Evolutionary conservation across 37 sponge, comb jelly and placozoan genomes (phyloP), one percentile per base, ranked within the genome.

Genomic region (Aphrocallistes beatrix): DNA sequence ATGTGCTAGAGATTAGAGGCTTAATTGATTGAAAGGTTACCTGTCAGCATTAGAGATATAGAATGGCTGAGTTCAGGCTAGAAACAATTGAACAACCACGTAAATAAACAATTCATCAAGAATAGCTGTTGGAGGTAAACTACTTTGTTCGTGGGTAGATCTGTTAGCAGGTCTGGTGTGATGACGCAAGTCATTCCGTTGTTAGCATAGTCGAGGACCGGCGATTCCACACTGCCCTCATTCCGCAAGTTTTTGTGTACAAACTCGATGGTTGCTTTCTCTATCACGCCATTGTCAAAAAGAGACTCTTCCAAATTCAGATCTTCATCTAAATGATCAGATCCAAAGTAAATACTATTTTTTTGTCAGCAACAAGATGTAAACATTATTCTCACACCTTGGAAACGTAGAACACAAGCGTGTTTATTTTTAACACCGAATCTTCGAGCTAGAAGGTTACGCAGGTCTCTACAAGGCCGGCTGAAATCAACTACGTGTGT

Each of bases 401-500:
- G 87, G 75, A 90, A 91, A 81, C 42, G 51, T 9, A 94, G 81
- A 1, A 85, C 88, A 83, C 88, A 94, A 36, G 84, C 75, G 6
- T 38, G 42, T n/a, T 88, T 90, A 48, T 92, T 45, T 0, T 91
- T 51, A 32, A 93, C 75, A 9, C 97, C 97, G 83, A 90, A 96
- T 36, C 89, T 50, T 48, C 97, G 50, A 81, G 91, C 88, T 32
- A 96, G 89, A 1, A 88, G 25, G 85, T 92, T 90, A 36, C 90
- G 84, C 39, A 96, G 37, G 9, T 89, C 84, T 38, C 81, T 75
- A 38, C 87, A 85, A 1, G 97, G 91, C 82, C 84, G 84, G 51
- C 97, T 96, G 87, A 93, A 92, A 69, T 96, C 97, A 48, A 93
- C 88, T 23, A 39, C 50, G 37, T 89, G 0, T 3, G 84, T 82